Base-by-base conservation (phyloP, 2,888 invertebrate species). In the Eristalis pertinax region DNA sequence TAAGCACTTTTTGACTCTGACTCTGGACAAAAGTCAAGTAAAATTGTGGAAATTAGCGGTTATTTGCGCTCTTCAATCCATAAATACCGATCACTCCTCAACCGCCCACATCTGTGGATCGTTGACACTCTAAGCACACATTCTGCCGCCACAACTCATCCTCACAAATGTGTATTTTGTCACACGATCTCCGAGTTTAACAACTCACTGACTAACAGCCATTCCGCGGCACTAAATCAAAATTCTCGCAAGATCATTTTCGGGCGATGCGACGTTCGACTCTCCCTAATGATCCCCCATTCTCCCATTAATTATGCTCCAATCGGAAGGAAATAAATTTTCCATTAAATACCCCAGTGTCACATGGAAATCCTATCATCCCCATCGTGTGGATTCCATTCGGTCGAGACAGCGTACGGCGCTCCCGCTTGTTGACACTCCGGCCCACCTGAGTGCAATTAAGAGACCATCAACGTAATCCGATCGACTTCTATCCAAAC, bases 381-480 rank as follows among this genome's bases (percentile, higher is more conserved):
- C 68, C 62, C 41, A 60, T 60, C 60, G 50, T 50, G 24, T 62
- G 70, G 73, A 58, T 69, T 79, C 65, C 50, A 50, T 50, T 19
- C 50, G 19, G 50, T 8, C 62, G 69, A 67, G n/a, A n/a, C 60
- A 32, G 29, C 74, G 19, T 22, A 32, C 38, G 2, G 75, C 75
- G 74, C 83, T 79, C 78, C 35, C 65, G 70, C 86, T 83, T 75
- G 84, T 84, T 87, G 87, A 87, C 87, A 87, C 84, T 87, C 68
- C 72, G 76, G 84, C 87, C 87, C 87, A 87, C 87, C 87, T 87
- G 87, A 87, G 87, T 87, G 87, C 87, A 87, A 87, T 87, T 87
- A 87, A 87, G 84, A 84, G 84, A 80, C 87, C 87, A 87, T 87
- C 87, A 87, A 84, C 84, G 87, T 87, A 87, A 87, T 87, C 87